Evolutionary conservation across 2,797 vertebrate species (phyloP), one percentile per base, ranked within the genome.

Genomic region (Orientallactaga sibirica): DNA sequence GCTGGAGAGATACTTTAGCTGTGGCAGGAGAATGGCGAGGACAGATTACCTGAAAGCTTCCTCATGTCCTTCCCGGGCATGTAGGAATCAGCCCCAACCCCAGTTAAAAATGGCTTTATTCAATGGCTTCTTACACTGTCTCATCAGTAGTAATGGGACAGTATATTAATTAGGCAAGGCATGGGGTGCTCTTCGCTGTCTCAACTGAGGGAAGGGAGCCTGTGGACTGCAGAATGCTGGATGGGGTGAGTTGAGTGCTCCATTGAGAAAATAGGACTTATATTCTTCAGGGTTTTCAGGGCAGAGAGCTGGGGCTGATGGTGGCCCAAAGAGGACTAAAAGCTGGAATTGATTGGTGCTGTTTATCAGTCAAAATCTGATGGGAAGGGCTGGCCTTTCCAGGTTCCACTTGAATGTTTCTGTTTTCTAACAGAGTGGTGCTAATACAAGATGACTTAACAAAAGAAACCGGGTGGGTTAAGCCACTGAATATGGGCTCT

Each of bases 1-100:
- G 29, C 16, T 58, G 82, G 64, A 64, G 75, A 70, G 55, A 19
- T 3, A 92, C 95, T 97, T 96, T 97, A 96, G 97, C 94, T 20
- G 52, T 22, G 29, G 41, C 7, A 68, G 62, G 85, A 87, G 3
- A 96, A 95, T 92, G 93, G 94, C 92, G 93, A 62, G 86, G 68
- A 92, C 80, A 78, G 20, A 73, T 94, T 94, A 88, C 71, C 22
- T 88, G 43, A 22, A 95, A 93, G 88, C 91, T 96, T 94, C 94
- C 88, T 94, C 62, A 93, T 84, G 64, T 86, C 37, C 84, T 91
- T 70, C 73, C 48, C 62, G n/a, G 62, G 67, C 7, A n/a, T 9
- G 22, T 29, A 37, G 43, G n/a, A 33, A 55, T 78, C 58, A 66
- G 25, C 37, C 18, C 43, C 61, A 29, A 15, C 41, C 41, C 20